A percentile compares a stretch with the other conserved stretches of the same genome.
phyloP scores from a whole-genome alignment of 2,113 vertebrate species.

The Salvelinus sp. region DNA sequence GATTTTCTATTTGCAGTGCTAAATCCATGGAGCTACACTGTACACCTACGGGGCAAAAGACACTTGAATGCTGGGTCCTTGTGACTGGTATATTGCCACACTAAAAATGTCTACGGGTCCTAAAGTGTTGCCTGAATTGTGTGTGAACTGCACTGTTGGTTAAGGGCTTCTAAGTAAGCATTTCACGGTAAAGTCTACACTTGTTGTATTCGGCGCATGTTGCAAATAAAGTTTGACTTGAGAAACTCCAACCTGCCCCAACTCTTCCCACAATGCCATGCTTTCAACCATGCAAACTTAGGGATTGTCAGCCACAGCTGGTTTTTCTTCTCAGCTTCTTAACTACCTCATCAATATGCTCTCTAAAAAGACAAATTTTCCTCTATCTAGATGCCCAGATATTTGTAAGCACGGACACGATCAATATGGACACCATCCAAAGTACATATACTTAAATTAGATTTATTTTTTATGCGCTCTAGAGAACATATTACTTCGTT shows the following conservation, averaged over 20 bases:
- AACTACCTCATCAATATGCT: too few relatives aligned
- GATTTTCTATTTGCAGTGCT: slow-evolving; percentile 24
- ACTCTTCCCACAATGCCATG: slow-evolving; percentile 22
- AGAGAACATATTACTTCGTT: too few relatives aligned
- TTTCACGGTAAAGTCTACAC: too few relatives aligned
- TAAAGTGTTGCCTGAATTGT: slow-evolving; percentile 17
- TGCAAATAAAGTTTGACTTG: neutral
- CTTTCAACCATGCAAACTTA: slow-evolving; percentile 18
- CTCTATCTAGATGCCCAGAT: too few relatives aligned
- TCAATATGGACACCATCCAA: too few relatives aligned
- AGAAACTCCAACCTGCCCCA: neutral
- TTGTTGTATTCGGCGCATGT: too few relatives aligned
- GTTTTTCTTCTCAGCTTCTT: slow-evolving; percentile 18
- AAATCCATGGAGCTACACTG: slow-evolving; percentile 10
- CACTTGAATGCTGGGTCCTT: slow-evolving; percentile 35
- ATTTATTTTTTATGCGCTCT: too few relatives aligned
- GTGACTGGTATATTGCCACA: slow-evolving; percentile 29
- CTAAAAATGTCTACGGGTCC: slow-evolving; percentile 19
- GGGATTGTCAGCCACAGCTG: slow-evolving; percentile 71
- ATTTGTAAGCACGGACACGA: too few relatives aligned
- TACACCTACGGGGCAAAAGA: neutral
- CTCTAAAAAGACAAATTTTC: too few relatives aligned
- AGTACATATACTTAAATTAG: too few relatives aligned
- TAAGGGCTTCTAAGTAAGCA: too few relatives aligned
- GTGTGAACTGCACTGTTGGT: neutral